These are phyloP conservation scores for Biston stratarius DNA, from an alignment of 2,888 invertebrate genomes.

Conservation along the genomic window DNA sequence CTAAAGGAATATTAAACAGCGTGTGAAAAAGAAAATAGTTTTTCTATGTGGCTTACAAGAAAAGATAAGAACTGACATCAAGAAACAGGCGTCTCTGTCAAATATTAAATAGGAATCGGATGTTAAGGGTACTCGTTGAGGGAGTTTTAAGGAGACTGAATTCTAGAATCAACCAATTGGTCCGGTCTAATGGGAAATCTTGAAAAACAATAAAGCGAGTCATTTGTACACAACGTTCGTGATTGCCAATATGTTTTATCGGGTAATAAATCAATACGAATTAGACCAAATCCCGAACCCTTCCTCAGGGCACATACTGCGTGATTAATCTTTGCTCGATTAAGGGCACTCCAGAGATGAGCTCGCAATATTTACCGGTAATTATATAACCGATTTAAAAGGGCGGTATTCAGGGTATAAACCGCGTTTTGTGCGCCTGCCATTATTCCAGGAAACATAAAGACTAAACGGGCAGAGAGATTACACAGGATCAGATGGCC, in stretches of 20 bases:
- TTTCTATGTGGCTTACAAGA: not conserved
- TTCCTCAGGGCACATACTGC: constrained; percentile 42
- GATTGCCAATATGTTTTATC: constrained; percentile 44
- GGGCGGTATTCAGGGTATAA: constrained; percentile 40
- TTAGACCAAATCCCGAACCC: constrained; percentile 38
- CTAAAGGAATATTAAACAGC: not conserved
- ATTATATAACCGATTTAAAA: constrained; percentile 43
- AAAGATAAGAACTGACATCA: no score
- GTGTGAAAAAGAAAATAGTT: not conserved
- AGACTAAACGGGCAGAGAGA: constrained; percentile 43
- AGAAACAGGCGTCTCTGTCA: no score
- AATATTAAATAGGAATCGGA: no score
- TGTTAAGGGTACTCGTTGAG: not conserved
- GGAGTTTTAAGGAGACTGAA: constrained; percentile 9
- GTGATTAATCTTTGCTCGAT: constrained; percentile 41
- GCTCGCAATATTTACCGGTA: constrained; percentile 45
- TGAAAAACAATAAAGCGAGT: constrained; percentile 26
- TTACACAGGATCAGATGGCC: constrained; percentile 44
- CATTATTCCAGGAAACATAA: constrained; percentile 39
- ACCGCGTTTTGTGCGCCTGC: constrained; percentile 38
- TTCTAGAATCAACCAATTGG: constrained; percentile 20
- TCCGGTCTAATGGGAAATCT: constrained; percentile 38
- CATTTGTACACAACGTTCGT: constrained; percentile 27
- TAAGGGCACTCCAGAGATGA: constrained; percentile 36
- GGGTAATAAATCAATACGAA: constrained; percentile 49